Conservation (phyloP, 2,888 invertebrate species). For the Plagodis dolabraria region DNA sequence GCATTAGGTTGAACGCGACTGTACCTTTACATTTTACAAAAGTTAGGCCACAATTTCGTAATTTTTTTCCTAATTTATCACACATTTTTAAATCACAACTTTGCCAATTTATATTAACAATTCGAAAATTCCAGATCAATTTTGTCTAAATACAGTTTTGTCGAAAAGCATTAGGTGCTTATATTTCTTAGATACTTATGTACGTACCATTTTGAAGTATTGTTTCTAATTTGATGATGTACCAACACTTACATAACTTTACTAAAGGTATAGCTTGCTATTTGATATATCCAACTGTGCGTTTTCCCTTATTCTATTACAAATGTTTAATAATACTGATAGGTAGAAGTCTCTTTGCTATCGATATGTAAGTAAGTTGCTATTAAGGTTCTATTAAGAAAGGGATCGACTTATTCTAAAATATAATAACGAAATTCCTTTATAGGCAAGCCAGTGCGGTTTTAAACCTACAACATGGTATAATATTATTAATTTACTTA, state of each 20-base stretch:
- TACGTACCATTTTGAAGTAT: no score
- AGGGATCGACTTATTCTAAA: slow-evolving; percentile 8
- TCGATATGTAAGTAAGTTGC: slow-evolving; percentile 29
- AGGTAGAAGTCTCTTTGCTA: slow-evolving; percentile 21
- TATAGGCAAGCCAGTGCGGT: slow-evolving; percentile 20
- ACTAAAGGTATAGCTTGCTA: not conserved
- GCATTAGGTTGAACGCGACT: slow-evolving; percentile 44
- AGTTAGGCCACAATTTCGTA: slow-evolving; percentile 73
- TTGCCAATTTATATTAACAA: slow-evolving; percentile 35
- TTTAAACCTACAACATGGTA: not conserved
- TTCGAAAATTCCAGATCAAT: not conserved
- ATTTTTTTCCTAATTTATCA: slow-evolving; percentile 60
- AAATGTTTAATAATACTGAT: slow-evolving; percentile 4
- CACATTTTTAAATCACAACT: slow-evolving; percentile 68
- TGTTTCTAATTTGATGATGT: no score
- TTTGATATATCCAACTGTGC: slow-evolving; percentile 18
- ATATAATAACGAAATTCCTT: slow-evolving; percentile 19
- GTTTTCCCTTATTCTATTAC: slow-evolving; percentile 20
- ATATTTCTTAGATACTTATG: not conserved
- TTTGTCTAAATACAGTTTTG: not conserved
- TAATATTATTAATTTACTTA: not conserved
- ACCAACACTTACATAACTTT: not conserved
- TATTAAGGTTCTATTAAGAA: slow-evolving; percentile 8
- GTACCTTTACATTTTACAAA: slow-evolving; percentile 44
- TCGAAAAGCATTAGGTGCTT: no score